Conservation (phyloP, 2,113 vertebrate species). For the Cichladusa arquata region DNA sequence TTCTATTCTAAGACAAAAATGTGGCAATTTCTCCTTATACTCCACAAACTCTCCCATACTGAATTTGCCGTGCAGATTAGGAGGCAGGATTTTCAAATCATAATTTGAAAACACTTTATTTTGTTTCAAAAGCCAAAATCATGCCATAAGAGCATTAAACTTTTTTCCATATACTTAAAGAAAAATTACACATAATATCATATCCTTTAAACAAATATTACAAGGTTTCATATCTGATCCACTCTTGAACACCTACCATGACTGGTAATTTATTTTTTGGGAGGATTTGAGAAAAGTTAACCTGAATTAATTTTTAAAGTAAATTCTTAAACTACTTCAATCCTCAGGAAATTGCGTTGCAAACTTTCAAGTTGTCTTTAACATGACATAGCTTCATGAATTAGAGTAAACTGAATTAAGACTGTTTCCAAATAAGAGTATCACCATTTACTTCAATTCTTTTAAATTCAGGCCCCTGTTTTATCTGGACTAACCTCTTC, state of each 20-base stretch:
- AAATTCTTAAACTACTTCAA: background rate
- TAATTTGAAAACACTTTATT: background rate
- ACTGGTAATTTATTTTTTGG: background rate
- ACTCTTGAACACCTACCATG: background rate
- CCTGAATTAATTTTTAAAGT: background rate
- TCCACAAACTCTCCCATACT: background rate
- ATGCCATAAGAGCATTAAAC: background rate
- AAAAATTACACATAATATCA: background rate
- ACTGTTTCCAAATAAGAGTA: background rate
- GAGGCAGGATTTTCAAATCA: background rate
- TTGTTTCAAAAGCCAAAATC: background rate
- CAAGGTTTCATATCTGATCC: background rate
- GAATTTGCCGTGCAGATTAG: background rate
- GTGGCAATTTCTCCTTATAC: background rate
- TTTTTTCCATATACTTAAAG: background rate
- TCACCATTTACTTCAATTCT: background rate
- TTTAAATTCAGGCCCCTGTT: background rate
- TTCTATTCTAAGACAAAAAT: background rate
- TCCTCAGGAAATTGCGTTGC: background rate
- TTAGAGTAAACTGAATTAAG: background rate
- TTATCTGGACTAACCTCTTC: background rate
- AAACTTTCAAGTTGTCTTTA: background rate
- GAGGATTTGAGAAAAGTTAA: background rate
- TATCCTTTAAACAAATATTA: background rate
- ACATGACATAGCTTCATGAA: background rate